Base-by-base conservation (phyloP, 2,888 invertebrate genomes). In the Microctonus aethiopoides region DNA sequence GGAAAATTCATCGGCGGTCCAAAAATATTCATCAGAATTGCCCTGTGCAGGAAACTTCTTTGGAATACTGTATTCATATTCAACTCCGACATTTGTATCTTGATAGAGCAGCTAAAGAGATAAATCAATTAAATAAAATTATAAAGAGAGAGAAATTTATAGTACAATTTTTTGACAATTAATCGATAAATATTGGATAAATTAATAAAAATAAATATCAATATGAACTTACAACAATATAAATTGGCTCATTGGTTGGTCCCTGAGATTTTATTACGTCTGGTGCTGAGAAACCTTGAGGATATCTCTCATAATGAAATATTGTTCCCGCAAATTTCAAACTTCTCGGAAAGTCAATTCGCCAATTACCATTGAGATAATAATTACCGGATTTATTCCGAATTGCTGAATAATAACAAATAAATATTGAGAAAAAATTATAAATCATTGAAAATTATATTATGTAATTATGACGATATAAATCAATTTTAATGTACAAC, bases 341-440 rank as follows among this genome's bases (percentile, higher is more conserved):
- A 36, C 91, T 91, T 65, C 94, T 90, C 0, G 97, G 96, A 84
- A 95, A 95, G 87, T 97, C 95, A 81, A 99, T 96, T 82, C 94
- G 91, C 93, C 96, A 97, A 84, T 97, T 93, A 0, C 98, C 98
- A 87, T 99, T 99, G 64, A 99, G 88, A 84, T 96, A 96, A 85
- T 94, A 99, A 78, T 94, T 90, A 3, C 94, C 94, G 59, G 92
- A 89, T 67, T 91, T 89, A 86, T 96, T 95, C 75, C 96, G 91
- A 61, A 98, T 89, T 5, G 97, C 98, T 93, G 84, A n/a, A 84
- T 86, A 73, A 26, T 32, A 52, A 20, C 34, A 16, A 13, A 29
- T 39, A 32, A 24, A 13, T n/a, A 32, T 32, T 11, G 20, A 11
- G 10, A 59, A 52, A 3, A 36, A 34, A 39, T 51, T 26, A 4